These are phyloP conservation scores for Dicerorhinus sumatrensis DNA, from an alignment of 2,113 vertebrate genomes.

Conservation along the genomic window DNA sequence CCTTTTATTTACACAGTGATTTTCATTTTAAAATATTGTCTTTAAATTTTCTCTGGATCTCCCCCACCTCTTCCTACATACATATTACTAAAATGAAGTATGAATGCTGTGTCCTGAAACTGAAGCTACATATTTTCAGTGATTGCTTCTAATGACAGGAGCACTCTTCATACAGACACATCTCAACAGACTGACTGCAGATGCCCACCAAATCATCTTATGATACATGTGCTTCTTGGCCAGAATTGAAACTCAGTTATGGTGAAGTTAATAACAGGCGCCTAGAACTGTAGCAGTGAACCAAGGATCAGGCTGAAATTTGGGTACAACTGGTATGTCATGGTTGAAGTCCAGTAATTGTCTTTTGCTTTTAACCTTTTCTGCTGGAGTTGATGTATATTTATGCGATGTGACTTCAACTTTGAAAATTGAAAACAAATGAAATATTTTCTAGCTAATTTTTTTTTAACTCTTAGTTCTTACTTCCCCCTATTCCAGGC, in stretches of 20 bases:
- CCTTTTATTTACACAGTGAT: neutral
- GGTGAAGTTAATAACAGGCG: neutral
- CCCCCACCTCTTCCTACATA: neutral
- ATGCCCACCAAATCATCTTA: neutral
- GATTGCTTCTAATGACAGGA: neutral
- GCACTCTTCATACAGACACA: neutral
- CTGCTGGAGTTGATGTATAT: neutral
- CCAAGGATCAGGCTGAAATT: neutral
- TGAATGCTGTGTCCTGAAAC: neutral
- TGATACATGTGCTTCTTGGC: neutral
- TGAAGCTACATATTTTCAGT: neutral
- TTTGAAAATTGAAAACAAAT: neutral
- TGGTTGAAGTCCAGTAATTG: neutral
- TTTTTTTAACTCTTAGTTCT: neutral
- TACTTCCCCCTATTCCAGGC: neutral
- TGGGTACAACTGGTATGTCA: neutral
- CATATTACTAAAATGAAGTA: neutral
- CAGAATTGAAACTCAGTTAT: neutral
- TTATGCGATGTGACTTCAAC: neutral
- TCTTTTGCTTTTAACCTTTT: neutral
- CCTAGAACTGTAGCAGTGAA: neutral
- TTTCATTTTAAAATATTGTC: conserved; percentile 11
- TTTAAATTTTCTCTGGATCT: conserved; percentile 22
- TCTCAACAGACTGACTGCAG: neutral
- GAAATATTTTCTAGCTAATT: neutral